Evolutionary conservation across 2,888 invertebrate species (phyloP).

Genomic region (Myathropa florea): DNA sequence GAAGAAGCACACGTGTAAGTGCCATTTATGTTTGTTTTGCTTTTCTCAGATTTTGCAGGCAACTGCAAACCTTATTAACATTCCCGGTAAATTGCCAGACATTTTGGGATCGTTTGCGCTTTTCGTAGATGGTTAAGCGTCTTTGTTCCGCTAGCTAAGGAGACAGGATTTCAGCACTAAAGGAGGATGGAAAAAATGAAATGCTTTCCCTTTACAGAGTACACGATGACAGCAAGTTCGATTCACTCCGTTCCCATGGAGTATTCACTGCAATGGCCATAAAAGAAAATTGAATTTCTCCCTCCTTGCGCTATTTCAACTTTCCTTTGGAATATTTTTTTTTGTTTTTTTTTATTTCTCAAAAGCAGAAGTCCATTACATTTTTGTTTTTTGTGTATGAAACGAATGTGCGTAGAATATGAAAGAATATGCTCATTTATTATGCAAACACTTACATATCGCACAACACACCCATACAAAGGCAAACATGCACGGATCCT

Average conservation of each 20-base stretch:
- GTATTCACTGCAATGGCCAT: slow-evolving; percentile 42
- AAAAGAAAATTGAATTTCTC: slow-evolving; percentile 60
- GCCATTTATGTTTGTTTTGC: not conserved
- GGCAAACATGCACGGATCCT: not conserved
- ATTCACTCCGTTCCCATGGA: slow-evolving; percentile 13
- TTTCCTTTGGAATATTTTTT: slow-evolving; percentile 3
- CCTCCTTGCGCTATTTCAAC: slow-evolving; percentile 27
- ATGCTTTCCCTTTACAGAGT: slow-evolving; percentile 22
- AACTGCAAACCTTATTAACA: slow-evolving; percentile 50
- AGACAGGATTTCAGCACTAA: slow-evolving; percentile 1
- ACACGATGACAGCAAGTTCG: slow-evolving; percentile 25
- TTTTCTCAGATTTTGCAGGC: slow-evolving; percentile 1
- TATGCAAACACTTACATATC: slow-evolving; percentile 57
- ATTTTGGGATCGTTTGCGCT: slow-evolving; percentile 39
- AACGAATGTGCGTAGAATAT: slow-evolving; percentile 62
- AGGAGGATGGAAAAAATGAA: not conserved
- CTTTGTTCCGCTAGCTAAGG: slow-evolving; percentile 23
- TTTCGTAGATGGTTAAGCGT: slow-evolving; percentile 24
- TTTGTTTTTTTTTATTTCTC: slow-evolving; percentile 8
- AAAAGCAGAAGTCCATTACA: slow-evolving; percentile 47
- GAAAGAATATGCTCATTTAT: slow-evolving; percentile 57
- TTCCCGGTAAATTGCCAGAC: slow-evolving; percentile 39
- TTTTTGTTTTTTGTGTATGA: slow-evolving; percentile 17
- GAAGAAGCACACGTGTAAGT: not conserved
- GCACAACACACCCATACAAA: not conserved